Evolutionary conservation across 1,140 invertebrate genomes (phyloP), one percentile per base, ranked within the genome.

Genomic region (Agraylea sexmaculata): DNA sequence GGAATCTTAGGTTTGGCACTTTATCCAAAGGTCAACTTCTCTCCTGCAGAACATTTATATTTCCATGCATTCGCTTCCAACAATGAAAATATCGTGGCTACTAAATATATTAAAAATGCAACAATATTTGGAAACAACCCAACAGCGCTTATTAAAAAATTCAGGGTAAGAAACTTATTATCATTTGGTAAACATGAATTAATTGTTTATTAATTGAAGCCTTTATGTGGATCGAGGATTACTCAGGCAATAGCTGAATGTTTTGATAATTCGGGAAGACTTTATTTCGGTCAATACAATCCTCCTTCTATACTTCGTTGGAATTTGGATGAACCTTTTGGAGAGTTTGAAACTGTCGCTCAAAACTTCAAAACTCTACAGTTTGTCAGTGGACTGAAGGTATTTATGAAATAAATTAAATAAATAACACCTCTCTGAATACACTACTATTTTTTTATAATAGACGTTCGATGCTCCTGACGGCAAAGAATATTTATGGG

Each of bases 1-100:
- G 83, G 83, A 1, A 55, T 83, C 21, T 58, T 85, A 6, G 77
- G 77, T 1, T 54, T 84, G 46, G 71, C 77, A 0, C 46, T 86
- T 6, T 68, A 75, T 1, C 75, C 74, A 0, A 40, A 58, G 62
- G 69, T 23, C 62, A 49, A 11, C 53, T 76, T 0, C 75, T 66
- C 46, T 77, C 73, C 51, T 74, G 77, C 46, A 65, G 70, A n/a
- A 55, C 77, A 41, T 10, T 54, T 78, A 0, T 76, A 66, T 47
- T 78, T 73, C 51, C 75, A 78, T 46, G 65, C 71, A 11, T 56
- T 78, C 40, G 69, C 73, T 0, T 74, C 73, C 41, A 57, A 51
- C 3, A 58, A 64, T 2, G 74, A 77, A 52, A 62, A 64, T 15
- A 70, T 59, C 54, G 73, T 75, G 0, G 69, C 72, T 0, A 74